Evolutionary conservation across 2,113 vertebrate genomes (phyloP).

Genomic region (Taurulus bubalis): DNA sequence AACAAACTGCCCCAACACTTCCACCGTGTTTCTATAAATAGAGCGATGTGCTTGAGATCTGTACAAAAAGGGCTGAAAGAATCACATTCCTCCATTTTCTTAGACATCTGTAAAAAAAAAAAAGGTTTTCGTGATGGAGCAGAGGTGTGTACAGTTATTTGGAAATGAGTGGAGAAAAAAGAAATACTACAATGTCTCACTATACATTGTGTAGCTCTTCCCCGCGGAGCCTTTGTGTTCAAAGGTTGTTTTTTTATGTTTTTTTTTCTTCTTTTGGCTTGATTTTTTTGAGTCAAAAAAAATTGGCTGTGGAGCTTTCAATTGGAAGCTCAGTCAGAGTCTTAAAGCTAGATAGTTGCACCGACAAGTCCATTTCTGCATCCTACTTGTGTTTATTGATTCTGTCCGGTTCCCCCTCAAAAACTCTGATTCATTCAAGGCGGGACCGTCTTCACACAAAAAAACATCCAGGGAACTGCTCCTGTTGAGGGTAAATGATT

Average conservation of each 20-base stretch:
- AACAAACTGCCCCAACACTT: constrained; percentile 74
- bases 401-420: constrained; percentile 61
- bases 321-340: constrained; percentile 68
- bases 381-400: constrained; percentile 71
- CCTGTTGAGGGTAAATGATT: constrained; percentile 68
- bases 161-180: constrained; percentile 65
- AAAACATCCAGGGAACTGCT: constrained; percentile 45
- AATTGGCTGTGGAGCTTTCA: constrained; percentile 69
- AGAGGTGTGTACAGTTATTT: constrained; percentile 70
- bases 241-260: constrained; percentile 8
- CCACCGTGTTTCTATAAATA: constrained; percentile 79
- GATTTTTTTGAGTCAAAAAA: constrained; percentile 57
- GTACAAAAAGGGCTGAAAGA: constrained; percentile 83
- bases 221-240: constrained; percentile 51
- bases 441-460: constrained; percentile 44
- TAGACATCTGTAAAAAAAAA: constrained; percentile 80
- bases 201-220: constrained; percentile 72
- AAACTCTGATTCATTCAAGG: constrained; percentile 78
- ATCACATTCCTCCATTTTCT: constrained; percentile 81
- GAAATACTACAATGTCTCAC: constrained; percentile 71
- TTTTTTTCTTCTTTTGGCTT: constrained; percentile 52
- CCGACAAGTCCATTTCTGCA: constrained; percentile 60
- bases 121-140: constrained; percentile 59
- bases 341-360: constrained; percentile 69
- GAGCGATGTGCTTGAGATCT: constrained; percentile 86